These are phyloP conservation scores for Eucidaris tribuloides DNA, from an alignment of 35 echinoderm and acorn worm species.

Conservation along the genomic window DNA sequence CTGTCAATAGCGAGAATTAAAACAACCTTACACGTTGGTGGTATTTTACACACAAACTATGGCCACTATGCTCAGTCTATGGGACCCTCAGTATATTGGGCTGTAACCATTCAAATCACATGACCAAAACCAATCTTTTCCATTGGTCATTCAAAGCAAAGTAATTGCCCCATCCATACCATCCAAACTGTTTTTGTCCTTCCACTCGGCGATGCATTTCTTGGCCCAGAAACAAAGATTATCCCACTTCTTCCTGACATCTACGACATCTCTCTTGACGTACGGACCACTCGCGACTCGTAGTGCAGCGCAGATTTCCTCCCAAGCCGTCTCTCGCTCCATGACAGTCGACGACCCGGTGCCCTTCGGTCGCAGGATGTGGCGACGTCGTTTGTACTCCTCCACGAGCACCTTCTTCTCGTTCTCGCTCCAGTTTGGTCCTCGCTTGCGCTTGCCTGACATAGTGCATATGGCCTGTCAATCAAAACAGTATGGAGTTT, in stretches of 20 bases:
- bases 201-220: slow-evolving; percentile 26
- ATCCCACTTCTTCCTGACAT: slow-evolving; percentile 25
- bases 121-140: no score
- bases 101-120: no score
- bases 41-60: no score
- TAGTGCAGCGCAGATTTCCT: neutral
- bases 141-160: no score
- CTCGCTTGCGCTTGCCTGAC: slow-evolving; percentile 23
- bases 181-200: neutral
- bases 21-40: no score
- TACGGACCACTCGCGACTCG: neutral
- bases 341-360: neutral
- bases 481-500: no score
- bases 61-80: no score
- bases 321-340: slow-evolving; percentile 18
- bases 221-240: slow-evolving; percentile 25
- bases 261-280: slow-evolving; percentile 15
- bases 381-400: neutral
- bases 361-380: slow-evolving; percentile 12
- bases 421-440: slow-evolving; percentile 28
- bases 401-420: slow-evolving; percentile 12
- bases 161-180: neutral
- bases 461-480: no score
- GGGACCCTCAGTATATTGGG: no score
- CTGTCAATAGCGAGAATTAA: no score